phyloP scores from a whole-genome alignment of 2,797 vertebrate genomes.

The Chaunax sp. region DNA sequence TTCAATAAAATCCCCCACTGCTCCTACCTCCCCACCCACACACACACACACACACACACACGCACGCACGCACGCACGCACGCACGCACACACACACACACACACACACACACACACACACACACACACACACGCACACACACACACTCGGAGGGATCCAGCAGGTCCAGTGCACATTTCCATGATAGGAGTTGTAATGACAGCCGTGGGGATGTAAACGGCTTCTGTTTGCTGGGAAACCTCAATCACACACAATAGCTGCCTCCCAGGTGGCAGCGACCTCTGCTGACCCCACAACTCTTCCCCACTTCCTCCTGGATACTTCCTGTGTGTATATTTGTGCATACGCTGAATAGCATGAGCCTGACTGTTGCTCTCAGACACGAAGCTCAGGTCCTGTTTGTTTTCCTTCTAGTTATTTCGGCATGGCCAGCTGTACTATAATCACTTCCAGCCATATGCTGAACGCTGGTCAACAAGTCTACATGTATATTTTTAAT shows the following conservation, averaged over 20 bases:
- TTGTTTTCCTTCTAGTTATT: too few species aligned
- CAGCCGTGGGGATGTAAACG: slow-evolving; percentile 51
- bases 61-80: slow-evolving; percentile 3
- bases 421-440: too few species aligned
- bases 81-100: slow-evolving; percentile 28
- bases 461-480: slow-evolving; percentile 3
- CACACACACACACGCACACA: slow-evolving; percentile 15
- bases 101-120: slow-evolving; percentile 24
- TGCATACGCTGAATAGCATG: slow-evolving; percentile 11
- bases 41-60: slow-evolving; percentile 1
- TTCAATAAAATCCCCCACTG: slow-evolving; percentile 21
- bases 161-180: slow-evolving; percentile 56
- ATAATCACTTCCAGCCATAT: slow-evolving; percentile 23
- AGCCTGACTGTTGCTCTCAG: too few species aligned
- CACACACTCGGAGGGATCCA: slow-evolving; percentile 17
- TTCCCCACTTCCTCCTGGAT: slow-evolving; percentile 34
- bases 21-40: too few species aligned
- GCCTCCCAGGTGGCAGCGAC: slow-evolving; percentile 56
- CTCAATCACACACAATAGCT: slow-evolving; percentile 54
- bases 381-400: too few species aligned
- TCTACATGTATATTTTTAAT: slow-evolving; percentile 5
- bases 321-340: slow-evolving; percentile 39
- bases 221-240: slow-evolving; percentile 61
- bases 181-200: slow-evolving; percentile 61
- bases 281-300: slow-evolving; percentile 42